Evolutionary conservation across 2,888 invertebrate genomes (phyloP).

Genomic region (Teinopalpus imperialis): DNA sequence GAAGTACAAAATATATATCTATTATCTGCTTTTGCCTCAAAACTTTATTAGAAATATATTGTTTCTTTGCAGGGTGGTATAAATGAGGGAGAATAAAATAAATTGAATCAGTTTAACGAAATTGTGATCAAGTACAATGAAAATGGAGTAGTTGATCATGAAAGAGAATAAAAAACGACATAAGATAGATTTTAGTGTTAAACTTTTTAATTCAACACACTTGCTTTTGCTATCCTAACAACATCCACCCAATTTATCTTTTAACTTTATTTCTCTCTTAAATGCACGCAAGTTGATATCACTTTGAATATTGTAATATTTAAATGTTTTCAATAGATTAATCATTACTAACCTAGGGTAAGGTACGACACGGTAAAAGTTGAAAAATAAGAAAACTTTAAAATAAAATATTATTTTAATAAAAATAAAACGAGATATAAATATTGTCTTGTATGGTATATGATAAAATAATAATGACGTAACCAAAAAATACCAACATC

Average conservation of each 20-base stretch:
- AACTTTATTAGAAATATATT: conserved; percentile 38
- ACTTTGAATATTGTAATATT: conserved; percentile 12
- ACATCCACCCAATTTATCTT: conserved; percentile 36
- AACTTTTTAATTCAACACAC: conserved; percentile 17
- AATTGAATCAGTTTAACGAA: conserved; percentile 26
- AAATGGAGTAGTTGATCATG: conserved; percentile 22
- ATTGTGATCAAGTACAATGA: conserved; percentile 23
- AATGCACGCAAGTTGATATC: conserved; percentile 16
- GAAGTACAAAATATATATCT: no score
- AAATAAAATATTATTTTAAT: neutral
- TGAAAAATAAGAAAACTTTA: neutral
- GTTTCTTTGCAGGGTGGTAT: conserved; percentile 69
- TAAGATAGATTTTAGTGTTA: conserved; percentile 25
- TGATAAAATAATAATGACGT: conserved; percentile 31
- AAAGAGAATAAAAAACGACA: conserved; percentile 28
- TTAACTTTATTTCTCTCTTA: conserved; percentile 12
- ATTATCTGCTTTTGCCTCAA: no score
- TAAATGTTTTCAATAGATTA: conserved; percentile 10
- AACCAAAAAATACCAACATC: conserved; percentile 47
- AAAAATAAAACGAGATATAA: neutral
- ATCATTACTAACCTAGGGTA: conserved; percentile 33
- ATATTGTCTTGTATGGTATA: conserved; percentile 37
- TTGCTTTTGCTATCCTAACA: conserved; percentile 62
- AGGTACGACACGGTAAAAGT: no score
- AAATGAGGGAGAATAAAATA: conserved; percentile 50